phyloP scores from a whole-genome alignment of 2,888 invertebrate genomes.

The Galerucella calmariensis region DNA sequence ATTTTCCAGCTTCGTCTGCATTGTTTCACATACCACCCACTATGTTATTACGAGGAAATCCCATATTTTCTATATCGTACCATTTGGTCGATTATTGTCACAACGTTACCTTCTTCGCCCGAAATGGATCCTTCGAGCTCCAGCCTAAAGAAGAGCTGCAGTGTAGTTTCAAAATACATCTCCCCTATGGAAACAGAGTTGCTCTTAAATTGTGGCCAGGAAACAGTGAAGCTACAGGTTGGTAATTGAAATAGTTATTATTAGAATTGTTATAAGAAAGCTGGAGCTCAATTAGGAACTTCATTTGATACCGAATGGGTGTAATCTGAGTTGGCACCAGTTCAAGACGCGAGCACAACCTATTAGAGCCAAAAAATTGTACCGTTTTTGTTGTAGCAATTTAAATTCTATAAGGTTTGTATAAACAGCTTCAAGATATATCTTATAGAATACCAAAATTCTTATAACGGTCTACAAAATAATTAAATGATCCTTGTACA shows the following conservation, averaged over 20 bases:
- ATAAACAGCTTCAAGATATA: too few relatives aligned
- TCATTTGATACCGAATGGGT: too few relatives aligned
- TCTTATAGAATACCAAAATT: too few relatives aligned
- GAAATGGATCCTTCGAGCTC: constrained; percentile 75
- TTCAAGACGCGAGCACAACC: too few relatives aligned
- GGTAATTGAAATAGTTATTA: constrained; percentile 11
- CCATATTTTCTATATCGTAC: constrained; percentile 75
- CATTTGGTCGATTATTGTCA: constrained; percentile 79
- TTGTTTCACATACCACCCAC: constrained; percentile 58
- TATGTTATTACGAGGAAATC: constrained; percentile 72
- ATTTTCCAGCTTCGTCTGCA: constrained; percentile 64
- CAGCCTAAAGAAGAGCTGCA: constrained; percentile 70
- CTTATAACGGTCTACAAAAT: too few relatives aligned
- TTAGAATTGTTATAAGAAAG: too few relatives aligned
- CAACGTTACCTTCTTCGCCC: constrained; percentile 73
- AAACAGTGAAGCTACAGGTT: constrained; percentile 57
- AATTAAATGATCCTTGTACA: too few relatives aligned
- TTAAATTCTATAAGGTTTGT: too few relatives aligned
- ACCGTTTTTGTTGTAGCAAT: too few relatives aligned
- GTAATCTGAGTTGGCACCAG: too few relatives aligned
- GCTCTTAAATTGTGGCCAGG: constrained; percentile 73
- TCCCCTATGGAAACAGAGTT: constrained; percentile 78
- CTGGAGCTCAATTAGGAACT: too few relatives aligned
- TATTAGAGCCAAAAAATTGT: too few relatives aligned
- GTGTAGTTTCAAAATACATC: constrained; percentile 76